Evolutionary conservation across 2,888 invertebrate species (phyloP).

Genomic region (Caenorhabditis auriculariae): DNA sequence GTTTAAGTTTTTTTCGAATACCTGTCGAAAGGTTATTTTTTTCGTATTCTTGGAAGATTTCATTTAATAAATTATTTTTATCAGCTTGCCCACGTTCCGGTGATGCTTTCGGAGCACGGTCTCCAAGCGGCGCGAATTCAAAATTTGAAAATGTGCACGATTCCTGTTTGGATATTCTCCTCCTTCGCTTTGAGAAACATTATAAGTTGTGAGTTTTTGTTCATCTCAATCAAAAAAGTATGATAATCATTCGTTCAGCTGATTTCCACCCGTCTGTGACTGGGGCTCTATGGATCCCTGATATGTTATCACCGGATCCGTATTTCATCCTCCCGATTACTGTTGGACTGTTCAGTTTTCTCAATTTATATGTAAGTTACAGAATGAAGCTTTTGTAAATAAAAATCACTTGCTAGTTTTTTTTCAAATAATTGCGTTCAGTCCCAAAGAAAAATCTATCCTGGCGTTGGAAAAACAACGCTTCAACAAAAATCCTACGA

Average conservation of each 20-base stretch:
- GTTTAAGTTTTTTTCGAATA: neutral
- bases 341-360: constrained; percentile 54
- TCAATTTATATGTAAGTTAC: constrained; percentile 51
- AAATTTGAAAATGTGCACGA: constrained; percentile 54
- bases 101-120: constrained; percentile 38
- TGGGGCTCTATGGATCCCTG: constrained; percentile 51
- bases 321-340: constrained; percentile 54
- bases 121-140: constrained; percentile 54
- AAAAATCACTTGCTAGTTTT: no score
- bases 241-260: constrained; percentile 30
- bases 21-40: neutral
- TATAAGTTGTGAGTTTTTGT: constrained; percentile 31
- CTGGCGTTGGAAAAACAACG: constrained; percentile 37
- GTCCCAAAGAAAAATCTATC: constrained; percentile 58
- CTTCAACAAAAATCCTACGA: constrained; percentile 49
- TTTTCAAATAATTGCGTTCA: constrained; percentile 19
- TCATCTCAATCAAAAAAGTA: neutral
- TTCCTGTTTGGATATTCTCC: constrained; percentile 60
- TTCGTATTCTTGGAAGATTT: neutral
- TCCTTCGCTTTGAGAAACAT: constrained; percentile 58
- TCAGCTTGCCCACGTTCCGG: constrained; percentile 35
- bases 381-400: neutral
- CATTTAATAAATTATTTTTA: constrained; percentile 1
- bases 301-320: constrained; percentile 55
- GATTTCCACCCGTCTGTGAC: constrained; percentile 51